phyloP scores from a whole-genome alignment of 2,888 invertebrate genomes.

The Dysmachus trigonus region DNA sequence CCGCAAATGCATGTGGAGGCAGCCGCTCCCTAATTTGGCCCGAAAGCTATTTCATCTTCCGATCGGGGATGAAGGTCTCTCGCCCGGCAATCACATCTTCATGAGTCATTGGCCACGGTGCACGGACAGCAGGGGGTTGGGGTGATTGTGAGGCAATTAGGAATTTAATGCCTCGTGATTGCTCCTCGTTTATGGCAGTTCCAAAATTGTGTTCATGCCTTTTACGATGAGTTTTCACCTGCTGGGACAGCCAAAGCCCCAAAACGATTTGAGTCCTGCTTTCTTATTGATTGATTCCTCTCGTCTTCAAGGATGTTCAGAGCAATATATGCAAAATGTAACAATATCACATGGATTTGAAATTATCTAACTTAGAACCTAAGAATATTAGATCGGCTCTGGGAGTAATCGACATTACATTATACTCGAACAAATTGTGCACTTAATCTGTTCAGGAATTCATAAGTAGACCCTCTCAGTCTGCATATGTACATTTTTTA shows the following conservation, averaged over 20 bases:
- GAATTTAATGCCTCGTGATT: background rate
- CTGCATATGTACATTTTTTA: no score
- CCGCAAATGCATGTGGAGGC: background rate
- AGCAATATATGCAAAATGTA: no score
- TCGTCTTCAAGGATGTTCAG: background rate
- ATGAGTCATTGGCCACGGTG: background rate
- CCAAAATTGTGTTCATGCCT: background rate
- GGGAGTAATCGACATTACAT: no score
- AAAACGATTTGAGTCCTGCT: background rate
- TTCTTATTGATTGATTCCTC: background rate
- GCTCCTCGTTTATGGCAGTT: background rate
- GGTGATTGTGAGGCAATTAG: background rate
- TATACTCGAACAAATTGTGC: no score
- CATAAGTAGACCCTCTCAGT: no score
- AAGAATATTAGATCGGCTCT: no score
- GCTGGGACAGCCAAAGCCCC: background rate
- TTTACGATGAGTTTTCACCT: background rate
- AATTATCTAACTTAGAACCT: no score
- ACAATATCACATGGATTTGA: no score
- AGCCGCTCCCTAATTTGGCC: background rate
- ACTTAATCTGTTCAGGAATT: no score
- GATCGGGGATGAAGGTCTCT: background rate
- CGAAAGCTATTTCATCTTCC: background rate
- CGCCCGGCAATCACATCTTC: background rate
- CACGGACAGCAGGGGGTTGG: background rate